Conservation (phyloP, 2,113 vertebrate species). For the Semicossyphus pulcher region DNA sequence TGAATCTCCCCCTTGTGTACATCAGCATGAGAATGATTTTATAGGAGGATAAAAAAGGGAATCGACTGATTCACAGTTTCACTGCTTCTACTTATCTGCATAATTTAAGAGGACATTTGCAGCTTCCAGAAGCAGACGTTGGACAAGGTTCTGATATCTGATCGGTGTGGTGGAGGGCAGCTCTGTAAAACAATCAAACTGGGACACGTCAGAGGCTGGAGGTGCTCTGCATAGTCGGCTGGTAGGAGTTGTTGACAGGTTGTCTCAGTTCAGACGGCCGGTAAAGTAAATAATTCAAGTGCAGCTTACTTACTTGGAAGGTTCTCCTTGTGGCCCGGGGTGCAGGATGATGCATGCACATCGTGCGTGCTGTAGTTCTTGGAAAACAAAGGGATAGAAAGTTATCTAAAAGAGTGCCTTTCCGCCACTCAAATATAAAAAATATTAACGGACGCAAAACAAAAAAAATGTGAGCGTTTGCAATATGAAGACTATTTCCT, state of each 20-base stretch:
- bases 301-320: conserved; percentile 4
- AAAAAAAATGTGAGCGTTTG: background rate
- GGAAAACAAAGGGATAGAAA: background rate
- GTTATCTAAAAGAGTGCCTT: background rate
- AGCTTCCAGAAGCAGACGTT: background rate
- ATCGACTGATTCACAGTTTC: background rate
- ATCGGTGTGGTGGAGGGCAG: background rate
- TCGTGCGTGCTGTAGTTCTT: conserved; percentile 11
- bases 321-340: background rate
- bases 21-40: background rate
- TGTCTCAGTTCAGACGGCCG: background rate
- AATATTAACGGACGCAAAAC: background rate
- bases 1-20: background rate
- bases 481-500: background rate
- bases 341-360: conserved; percentile 22
- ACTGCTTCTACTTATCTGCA: background rate
- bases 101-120: background rate
- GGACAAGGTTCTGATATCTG: background rate
- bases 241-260: conserved; percentile 20
- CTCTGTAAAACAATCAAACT: conserved; percentile 7
- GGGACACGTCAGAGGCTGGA: background rate
- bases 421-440: background rate
- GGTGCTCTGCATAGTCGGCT: background rate
- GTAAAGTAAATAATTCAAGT: conserved; percentile 39
- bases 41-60: background rate